These are phyloP conservation scores for Chironomus striatipennis DNA, from an alignment of 1,140 invertebrate species.

Conservation along the genomic window DNA sequence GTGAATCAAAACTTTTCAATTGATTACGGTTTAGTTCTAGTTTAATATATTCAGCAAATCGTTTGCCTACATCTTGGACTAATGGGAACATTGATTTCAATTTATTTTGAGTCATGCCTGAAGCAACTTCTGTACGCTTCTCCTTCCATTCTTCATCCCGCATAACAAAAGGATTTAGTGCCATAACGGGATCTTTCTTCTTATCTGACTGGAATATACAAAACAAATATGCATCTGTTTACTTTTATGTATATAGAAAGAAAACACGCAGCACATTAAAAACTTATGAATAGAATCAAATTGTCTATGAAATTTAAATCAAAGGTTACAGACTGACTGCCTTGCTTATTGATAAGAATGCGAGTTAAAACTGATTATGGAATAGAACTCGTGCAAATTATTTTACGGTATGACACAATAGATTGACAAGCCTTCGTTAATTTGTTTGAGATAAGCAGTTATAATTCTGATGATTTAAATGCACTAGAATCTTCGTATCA, in stretches of 20 bases:
- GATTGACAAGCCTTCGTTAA: too few species aligned
- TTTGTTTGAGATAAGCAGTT: too few species aligned
- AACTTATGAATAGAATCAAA: not conserved
- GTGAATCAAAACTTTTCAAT: not conserved
- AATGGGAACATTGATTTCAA: not conserved
- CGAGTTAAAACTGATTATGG: too few species aligned
- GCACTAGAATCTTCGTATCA: too few species aligned
- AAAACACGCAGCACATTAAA: not conserved
- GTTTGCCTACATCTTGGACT: not conserved
- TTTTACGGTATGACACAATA: too few species aligned
- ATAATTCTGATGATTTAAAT: too few species aligned
- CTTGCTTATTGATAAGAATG: not conserved
- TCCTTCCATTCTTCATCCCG: not conserved
- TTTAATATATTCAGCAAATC: not conserved
- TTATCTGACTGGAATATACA: not conserved
- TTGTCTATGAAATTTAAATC: not conserved
- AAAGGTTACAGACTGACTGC: not conserved
- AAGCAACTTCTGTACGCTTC: not conserved
- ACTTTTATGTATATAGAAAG: not conserved
- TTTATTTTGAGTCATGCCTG: constrained; percentile 13
- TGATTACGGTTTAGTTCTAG: not conserved
- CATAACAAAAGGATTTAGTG: not conserved
- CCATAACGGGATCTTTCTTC: not conserved
- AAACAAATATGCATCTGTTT: not conserved
- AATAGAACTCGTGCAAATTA: too few species aligned